Conservation (phyloP, 2,888 invertebrate genomes). For the Tipula vernalis region DNA sequence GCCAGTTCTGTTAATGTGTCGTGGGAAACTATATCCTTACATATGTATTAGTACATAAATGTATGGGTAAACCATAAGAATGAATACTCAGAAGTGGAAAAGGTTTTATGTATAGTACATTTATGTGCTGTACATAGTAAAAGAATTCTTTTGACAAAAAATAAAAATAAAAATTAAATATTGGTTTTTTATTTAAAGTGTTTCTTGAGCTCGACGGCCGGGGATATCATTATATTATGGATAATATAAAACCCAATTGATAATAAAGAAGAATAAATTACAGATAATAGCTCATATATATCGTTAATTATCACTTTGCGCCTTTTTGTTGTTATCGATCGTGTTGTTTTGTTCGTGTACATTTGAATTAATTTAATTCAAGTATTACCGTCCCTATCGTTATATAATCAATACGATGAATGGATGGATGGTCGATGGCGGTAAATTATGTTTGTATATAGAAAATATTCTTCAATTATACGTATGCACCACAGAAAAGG, state of each 20-base stretch:
- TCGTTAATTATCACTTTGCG: background rate
- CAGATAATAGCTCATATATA: background rate
- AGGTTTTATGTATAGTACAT: background rate
- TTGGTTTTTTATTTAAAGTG: background rate
- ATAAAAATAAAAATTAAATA: background rate
- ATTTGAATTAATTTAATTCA: background rate
- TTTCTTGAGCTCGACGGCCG: background rate
- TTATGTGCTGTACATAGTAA: background rate
- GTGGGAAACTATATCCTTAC: background rate
- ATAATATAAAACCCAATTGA: background rate
- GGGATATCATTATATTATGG: background rate
- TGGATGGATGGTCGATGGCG: background rate
- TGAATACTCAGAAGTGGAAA: background rate
- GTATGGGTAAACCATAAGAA: background rate
- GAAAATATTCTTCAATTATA: background rate
- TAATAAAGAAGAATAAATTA: background rate
- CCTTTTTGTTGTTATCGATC: background rate
- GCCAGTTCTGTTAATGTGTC: background rate
- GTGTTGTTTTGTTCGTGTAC: background rate
- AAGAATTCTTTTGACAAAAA: background rate
- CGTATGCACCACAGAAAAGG: background rate
- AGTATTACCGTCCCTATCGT: background rate
- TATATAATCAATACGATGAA: background rate
- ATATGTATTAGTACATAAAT: background rate
- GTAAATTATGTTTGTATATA: background rate